phyloP scores from a whole-genome alignment of 2,888 invertebrate species.

The Hemistola chrysoprasaria region DNA sequence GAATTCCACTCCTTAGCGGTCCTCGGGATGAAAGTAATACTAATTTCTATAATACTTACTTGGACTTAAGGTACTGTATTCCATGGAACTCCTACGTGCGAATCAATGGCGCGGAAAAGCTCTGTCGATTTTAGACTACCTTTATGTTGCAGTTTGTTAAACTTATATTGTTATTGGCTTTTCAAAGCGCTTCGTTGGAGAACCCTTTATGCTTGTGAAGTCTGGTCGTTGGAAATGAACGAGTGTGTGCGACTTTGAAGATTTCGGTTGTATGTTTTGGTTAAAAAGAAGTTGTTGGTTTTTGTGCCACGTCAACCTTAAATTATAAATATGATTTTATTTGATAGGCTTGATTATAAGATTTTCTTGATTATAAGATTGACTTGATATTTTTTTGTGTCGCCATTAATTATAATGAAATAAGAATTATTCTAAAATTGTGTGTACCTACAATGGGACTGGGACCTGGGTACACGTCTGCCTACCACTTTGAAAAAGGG shows the following conservation, averaged over 20 bases:
- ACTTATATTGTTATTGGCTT: slow-evolving; percentile 65
- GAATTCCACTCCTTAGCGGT: too few relatives aligned
- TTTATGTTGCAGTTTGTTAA: slow-evolving; percentile 58
- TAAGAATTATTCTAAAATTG: too few relatives aligned
- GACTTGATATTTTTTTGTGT: too few relatives aligned
- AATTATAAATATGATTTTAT: too few relatives aligned
- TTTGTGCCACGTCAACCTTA: too few relatives aligned
- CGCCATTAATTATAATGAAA: too few relatives aligned
- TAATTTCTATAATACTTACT: slow-evolving; percentile 1
- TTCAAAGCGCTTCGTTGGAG: slow-evolving; percentile 35
- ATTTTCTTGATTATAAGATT: too few relatives aligned
- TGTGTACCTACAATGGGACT: too few relatives aligned
- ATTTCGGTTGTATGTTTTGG: slow-evolving; percentile 8
- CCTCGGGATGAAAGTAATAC: too few relatives aligned
- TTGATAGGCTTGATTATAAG: too few relatives aligned
- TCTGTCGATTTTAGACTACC: slow-evolving; percentile 64
- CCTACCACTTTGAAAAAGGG: too few relatives aligned
- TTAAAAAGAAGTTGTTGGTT: slow-evolving; percentile 1
- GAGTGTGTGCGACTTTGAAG: slow-evolving; percentile 17
- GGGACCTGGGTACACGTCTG: too few relatives aligned
- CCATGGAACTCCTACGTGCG: slow-evolving; percentile 41
- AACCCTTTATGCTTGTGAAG: slow-evolving; percentile 28
- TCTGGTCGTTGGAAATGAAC: slow-evolving; percentile 24
- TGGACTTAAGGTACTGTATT: slow-evolving; percentile 10
- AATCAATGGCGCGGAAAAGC: slow-evolving; percentile 61